Evolutionary conservation across 2,888 invertebrate species (phyloP).

Genomic region (Leucophenga montana): DNA sequence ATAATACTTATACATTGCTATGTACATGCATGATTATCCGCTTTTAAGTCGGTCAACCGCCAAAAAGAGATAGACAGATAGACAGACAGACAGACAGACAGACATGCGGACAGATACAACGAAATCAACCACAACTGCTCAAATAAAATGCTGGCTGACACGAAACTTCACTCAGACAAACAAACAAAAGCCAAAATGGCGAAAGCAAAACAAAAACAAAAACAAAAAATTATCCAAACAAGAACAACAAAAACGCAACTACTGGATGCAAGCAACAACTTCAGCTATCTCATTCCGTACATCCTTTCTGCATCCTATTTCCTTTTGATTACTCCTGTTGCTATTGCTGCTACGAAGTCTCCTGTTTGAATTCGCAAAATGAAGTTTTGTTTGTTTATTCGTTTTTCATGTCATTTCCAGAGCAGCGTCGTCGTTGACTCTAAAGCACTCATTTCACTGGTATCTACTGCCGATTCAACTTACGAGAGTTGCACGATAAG

Average conservation of each 20-base stretch:
- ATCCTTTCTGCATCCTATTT: neutral
- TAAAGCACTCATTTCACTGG: neutral
- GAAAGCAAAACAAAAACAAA: neutral
- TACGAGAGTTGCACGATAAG: too few species aligned
- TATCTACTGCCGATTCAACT: neutral
- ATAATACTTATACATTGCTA: too few species aligned
- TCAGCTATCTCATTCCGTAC: neutral
- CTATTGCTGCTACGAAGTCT: neutral
- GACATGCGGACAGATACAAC: neutral
- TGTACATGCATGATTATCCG: neutral
- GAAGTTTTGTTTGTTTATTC: slow-evolving; percentile 58
- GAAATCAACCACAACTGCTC: too few species aligned
- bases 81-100: too few species aligned
- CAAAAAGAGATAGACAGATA: neutral
- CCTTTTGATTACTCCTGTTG: neutral
- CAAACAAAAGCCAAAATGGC: too few species aligned
- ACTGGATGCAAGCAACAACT: slow-evolving; percentile 2
- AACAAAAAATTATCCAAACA: neutral
- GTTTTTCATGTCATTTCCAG: slow-evolving; percentile 57
- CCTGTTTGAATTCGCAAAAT: slow-evolving; percentile 24
- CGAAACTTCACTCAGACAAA: too few species aligned
- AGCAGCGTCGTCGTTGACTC: slow-evolving; percentile 18
- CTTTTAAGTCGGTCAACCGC: slow-evolving; percentile 11
- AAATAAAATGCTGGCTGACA: too few species aligned
- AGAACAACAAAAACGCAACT: neutral